phyloP scores from a whole-genome alignment of 53 echinoderm and acorn worm species.

The Astropecten irregularis region DNA sequence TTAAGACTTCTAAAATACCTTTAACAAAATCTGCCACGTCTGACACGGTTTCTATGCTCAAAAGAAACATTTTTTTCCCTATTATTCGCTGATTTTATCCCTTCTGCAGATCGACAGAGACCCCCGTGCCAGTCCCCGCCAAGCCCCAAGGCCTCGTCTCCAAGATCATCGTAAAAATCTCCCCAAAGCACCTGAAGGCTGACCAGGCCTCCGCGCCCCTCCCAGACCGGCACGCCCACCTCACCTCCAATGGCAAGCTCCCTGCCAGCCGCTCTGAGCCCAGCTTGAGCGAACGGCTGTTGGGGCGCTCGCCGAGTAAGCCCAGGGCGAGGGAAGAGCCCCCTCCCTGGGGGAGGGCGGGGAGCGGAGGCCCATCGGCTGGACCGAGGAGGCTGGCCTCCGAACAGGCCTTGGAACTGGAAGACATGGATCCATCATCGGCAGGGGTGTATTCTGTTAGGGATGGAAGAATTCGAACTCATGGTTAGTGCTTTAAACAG shows the following conservation, averaged over 20 bases:
- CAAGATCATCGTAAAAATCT: conserved; percentile 49
- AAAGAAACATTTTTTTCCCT: no score
- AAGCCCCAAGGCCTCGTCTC: conserved; percentile 30
- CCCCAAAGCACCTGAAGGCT: conserved; percentile 33
- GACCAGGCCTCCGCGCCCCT: background rate
- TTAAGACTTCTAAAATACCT: no score
- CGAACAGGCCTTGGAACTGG: conserved; percentile 55
- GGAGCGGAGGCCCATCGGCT: background rate
- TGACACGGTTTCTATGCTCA: no score
- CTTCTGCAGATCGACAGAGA: conserved; percentile 27
- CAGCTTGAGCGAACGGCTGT: conserved; percentile 30
- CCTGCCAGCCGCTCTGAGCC: conserved; percentile 59
- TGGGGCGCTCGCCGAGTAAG: background rate
- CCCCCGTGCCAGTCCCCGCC: conserved; percentile 10
- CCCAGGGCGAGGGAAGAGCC: no score
- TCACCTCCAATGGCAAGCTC: conserved; percentile 47
- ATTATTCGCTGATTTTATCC: no score
- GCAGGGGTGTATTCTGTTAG: conserved; percentile 31
- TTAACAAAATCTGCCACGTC: no score
- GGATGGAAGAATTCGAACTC: conserved; percentile 31
- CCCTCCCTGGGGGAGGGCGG: background rate
- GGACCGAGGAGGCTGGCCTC: conserved; percentile 37
- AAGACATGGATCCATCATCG: conserved; percentile 7
- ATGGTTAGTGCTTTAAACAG: conserved; percentile 9
- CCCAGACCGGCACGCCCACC: conserved; percentile 50